phyloP scores from a whole-genome alignment of 2,113 vertebrate genomes.

The Larimichthys polyactis region DNA sequence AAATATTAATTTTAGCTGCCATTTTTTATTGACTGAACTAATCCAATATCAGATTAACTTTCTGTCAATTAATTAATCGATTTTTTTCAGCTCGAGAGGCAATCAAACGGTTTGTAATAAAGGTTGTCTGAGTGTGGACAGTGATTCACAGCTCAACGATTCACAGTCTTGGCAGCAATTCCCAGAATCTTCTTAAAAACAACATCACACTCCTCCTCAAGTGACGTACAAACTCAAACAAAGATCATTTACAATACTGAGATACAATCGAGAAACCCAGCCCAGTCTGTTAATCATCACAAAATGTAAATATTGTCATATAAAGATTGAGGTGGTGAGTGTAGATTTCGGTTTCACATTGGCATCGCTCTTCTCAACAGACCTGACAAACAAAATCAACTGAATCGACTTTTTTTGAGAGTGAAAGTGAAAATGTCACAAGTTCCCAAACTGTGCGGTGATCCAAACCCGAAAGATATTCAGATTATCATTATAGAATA shows the following conservation, averaged over 20 bases:
- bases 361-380: neutral
- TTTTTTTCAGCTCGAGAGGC: too few species aligned
- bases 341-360: neutral
- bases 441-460: too few species aligned
- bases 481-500: neutral
- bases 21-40: too few species aligned
- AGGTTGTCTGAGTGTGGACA: neutral
- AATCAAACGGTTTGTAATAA: neutral
- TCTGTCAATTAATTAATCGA: too few species aligned
- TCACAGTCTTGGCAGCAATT: neutral
- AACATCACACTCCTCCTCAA: neutral
- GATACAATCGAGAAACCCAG: neutral
- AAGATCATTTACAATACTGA: neutral
- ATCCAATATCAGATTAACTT: neutral
- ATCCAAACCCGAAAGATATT: neutral
- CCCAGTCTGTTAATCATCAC: conserved; percentile 4
- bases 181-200: neutral
- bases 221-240: conserved; percentile 7
- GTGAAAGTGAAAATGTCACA: too few species aligned
- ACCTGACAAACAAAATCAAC: neutral
- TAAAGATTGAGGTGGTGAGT: neutral
- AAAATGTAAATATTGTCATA: neutral
- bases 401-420: neutral
- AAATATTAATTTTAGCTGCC: neutral
- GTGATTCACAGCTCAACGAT: neutral